phyloP scores from a whole-genome alignment of 2,888 invertebrate genomes.

The Sepioteuthis lessoniana region DNA sequence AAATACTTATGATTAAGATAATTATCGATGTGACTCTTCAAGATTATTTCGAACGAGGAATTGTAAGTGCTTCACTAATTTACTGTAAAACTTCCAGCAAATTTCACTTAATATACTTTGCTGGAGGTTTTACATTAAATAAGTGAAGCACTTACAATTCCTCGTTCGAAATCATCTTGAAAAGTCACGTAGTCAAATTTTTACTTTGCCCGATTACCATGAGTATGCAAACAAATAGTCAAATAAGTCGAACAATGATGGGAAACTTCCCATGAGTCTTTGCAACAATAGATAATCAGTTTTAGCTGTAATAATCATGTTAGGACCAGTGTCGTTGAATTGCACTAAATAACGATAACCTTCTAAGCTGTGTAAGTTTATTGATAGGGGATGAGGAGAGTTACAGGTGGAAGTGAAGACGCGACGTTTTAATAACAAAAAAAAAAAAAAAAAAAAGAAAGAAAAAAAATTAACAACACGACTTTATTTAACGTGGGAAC shows the following conservation, averaged over 20 bases:
- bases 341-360: background rate
- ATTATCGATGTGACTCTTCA: too few relatives aligned
- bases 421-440: constrained; percentile 18
- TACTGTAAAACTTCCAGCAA: too few relatives aligned
- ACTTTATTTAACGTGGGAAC: constrained; percentile 2
- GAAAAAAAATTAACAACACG: background rate
- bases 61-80: too few relatives aligned
- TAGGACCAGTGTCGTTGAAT: background rate
- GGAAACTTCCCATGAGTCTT: background rate
- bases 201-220: too few relatives aligned
- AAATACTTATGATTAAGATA: too few relatives aligned
- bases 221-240: background rate
- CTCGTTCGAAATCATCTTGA: too few relatives aligned
- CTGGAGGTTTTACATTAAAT: too few relatives aligned
- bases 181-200: too few relatives aligned
- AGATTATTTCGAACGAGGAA: too few relatives aligned
- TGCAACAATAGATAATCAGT: constrained; percentile 1
- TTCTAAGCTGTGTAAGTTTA: background rate
- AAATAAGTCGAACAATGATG: background rate
- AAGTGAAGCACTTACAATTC: too few relatives aligned
- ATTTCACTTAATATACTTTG: too few relatives aligned
- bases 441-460: too few relatives aligned
- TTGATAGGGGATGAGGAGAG: background rate
- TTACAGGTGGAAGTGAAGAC: background rate
- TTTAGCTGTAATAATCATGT: background rate